Evolutionary conservation across 2,888 invertebrate genomes (phyloP), one percentile per base, ranked within the genome.

Genomic region (Brachyopa scutellaris): DNA sequence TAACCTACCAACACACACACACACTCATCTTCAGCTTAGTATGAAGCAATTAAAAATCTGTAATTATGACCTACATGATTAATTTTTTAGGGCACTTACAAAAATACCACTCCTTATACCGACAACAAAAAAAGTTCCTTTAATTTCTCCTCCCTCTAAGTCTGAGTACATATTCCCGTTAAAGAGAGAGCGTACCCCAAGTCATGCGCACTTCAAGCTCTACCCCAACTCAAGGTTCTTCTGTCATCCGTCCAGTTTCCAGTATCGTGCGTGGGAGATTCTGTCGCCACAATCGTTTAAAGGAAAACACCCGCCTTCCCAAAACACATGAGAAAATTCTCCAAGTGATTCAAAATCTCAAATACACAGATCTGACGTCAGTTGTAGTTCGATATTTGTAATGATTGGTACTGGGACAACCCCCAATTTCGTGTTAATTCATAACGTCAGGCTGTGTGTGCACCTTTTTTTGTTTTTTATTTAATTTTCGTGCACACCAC

Each of bases 331-430:
- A 62, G 47, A 47, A 42, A 7, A 38, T 72, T 72, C 70, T 72
- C 82, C 70, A 77, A 31, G 59, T 45, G 21, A 49, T 61, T 33
- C 47, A 76, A 76, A n/a, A 76, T 66, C 69, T 76, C 40, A 78
- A 82, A 77, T 82, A 74, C 80, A 82, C 69, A 83, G 66, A 85
- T 83, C 86, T 86, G 85, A 87, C 87, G 87, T 90, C 90, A 90
- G 90, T 90, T 88, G 88, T 88, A 87, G 88, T 89, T 88, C 89
- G 90, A 89, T 89, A 89, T 90, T 89, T 89, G 90, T 88, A 88
- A 88, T 88, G 90, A 88, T 88, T 90, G 88, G 90, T 90, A 88
- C 86, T 88, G 87, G 87, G 84, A 80, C 86, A 86, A 84, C 53
- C 59, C 66, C 69, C 70, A 64, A 73, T 59, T 36, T 51, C 61